phyloP scores from a whole-genome alignment of 2,113 vertebrate genomes.

The Acanthochromis polyacanthus region DNA sequence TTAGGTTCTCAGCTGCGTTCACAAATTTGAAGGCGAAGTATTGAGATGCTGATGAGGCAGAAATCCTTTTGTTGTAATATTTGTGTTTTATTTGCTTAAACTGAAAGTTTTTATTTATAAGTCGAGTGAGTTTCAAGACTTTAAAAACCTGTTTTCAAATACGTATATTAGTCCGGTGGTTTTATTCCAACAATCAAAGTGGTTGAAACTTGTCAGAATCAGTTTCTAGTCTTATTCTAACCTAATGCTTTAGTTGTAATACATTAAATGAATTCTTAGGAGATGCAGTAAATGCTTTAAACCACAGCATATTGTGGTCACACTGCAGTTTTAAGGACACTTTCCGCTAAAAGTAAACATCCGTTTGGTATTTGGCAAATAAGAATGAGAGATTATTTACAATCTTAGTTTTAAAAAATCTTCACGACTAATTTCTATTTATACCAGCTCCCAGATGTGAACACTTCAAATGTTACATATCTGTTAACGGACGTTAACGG shows the following conservation, averaged over 20 bases:
- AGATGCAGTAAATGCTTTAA: not conserved
- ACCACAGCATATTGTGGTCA: not conserved
- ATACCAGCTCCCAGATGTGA: not conserved
- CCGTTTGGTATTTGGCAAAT: not conserved
- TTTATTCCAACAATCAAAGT: conserved; percentile 1
- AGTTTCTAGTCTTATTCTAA: not conserved
- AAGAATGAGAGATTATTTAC: not conserved
- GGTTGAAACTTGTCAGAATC: not conserved
- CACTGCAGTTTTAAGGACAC: not conserved
- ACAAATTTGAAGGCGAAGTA: conserved; percentile 20
- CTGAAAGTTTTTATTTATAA: conserved; percentile 50
- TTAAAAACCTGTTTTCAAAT: conserved; percentile 11
- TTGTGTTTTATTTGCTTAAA: conserved; percentile 23
- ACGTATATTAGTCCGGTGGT: not conserved
- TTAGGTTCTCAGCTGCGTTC: conserved; percentile 51
- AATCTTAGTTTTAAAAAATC: too few species aligned
- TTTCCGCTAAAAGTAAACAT: not conserved
- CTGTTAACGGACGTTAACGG: not conserved
- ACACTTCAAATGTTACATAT: not conserved
- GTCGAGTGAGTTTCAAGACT: conserved; percentile 12
- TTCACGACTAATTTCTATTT: too few species aligned
- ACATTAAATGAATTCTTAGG: not conserved
- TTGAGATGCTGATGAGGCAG: conserved; percentile 1
- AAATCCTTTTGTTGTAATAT: conserved; percentile 10
- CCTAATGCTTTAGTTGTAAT: not conserved